Evolutionary conservation across 2,113 vertebrate genomes (phyloP), one percentile per base, ranked within the genome.

Genomic region (Parotia lawesii): DNA sequence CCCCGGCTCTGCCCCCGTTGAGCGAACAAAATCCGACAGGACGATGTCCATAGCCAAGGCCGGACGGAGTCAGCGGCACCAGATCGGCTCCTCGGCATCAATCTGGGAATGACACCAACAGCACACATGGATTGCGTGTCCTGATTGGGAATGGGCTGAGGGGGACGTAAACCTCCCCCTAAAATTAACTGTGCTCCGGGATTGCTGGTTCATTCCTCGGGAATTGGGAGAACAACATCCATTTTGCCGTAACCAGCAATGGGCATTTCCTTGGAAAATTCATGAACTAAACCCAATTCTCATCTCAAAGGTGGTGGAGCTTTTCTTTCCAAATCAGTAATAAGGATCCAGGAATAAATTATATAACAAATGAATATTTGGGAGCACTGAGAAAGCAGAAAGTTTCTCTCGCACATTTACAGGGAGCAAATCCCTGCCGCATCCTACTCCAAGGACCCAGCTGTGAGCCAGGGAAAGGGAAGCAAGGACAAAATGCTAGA

Each of bases 11-110:
- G 99, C 99, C 97, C 99, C 99, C n/a, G 99, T 99, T 45, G 99
- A 99, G 98, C 99, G 99, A 93, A 99, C 99, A 98, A 99, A 99
- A 97, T 99, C 98, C 51, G 99, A 99, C 93, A 99, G 98, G 97
- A 99, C 98, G 95, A 98, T 97, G 98, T 99, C 99, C 99, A 99
- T 99, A 97, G 99, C 99, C 98, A 94, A 97, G 98, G 98, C 98
- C 98, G 42, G 90, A 12, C 5, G 86, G 85, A 57, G 77, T 80
- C 51, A 80, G 73, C 24, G 51, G 89, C 65, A 56, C 96, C 21
- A 50, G 85, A 72, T 75, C 57, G 77, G 87, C 94, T 85, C 70
- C 94, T 84, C 58, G 15, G 87, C 92, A 75, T 96, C 92, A 91
- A 56, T 25, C 97, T 98, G 62, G 67, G 53, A 19, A 77, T 1